A percentile compares a stretch with the other conserved stretches of the same genome.
phyloP scores from a whole-genome alignment of 2,888 invertebrate species.

The Scaptomyza flava region DNA sequence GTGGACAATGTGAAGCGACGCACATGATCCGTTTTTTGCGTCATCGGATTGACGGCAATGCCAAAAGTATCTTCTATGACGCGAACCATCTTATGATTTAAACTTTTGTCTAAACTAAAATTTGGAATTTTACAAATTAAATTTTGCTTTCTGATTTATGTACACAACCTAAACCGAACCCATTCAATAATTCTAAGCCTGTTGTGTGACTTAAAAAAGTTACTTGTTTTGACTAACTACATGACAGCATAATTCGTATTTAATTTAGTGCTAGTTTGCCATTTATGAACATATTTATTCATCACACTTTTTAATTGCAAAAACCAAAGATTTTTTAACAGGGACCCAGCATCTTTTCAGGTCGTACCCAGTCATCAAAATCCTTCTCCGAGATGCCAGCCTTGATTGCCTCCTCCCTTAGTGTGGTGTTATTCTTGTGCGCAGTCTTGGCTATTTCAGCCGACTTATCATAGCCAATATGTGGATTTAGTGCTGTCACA shows the following conservation, averaged over 20 bases:
- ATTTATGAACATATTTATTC: too few relatives aligned
- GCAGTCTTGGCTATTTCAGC: slow-evolving; percentile 98
- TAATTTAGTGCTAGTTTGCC: too few relatives aligned
- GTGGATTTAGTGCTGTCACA: slow-evolving; percentile 97
- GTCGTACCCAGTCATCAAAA: slow-evolving; percentile 95
- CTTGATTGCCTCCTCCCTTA: slow-evolving; percentile 94
- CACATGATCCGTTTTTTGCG: slow-evolving; percentile 68
- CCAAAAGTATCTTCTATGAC: slow-evolving; percentile 83
- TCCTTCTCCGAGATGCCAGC: slow-evolving; percentile 91
- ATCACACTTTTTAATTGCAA: not conserved
- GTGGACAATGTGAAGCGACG: slow-evolving; percentile 80
- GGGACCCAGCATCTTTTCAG: slow-evolving; percentile 94
- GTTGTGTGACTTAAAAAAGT: slow-evolving; percentile 5
- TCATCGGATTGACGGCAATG: slow-evolving; percentile 76
- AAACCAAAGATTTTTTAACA: slow-evolving; percentile 85
- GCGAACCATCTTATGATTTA: slow-evolving; percentile 64
- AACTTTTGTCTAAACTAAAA: slow-evolving; percentile 31
- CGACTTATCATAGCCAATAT: slow-evolving; percentile 98
- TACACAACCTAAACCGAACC: not conserved
- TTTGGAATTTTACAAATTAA: slow-evolving; percentile 36
- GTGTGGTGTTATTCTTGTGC: slow-evolving; percentile 93
- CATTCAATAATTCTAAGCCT: slow-evolving; percentile 21
- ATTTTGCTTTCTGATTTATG: slow-evolving; percentile 14
- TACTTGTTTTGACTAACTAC: not conserved
- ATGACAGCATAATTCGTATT: not conserved